Conservation (phyloP, 2,113 vertebrate species). For the Leptodactylus fuscus region DNA sequence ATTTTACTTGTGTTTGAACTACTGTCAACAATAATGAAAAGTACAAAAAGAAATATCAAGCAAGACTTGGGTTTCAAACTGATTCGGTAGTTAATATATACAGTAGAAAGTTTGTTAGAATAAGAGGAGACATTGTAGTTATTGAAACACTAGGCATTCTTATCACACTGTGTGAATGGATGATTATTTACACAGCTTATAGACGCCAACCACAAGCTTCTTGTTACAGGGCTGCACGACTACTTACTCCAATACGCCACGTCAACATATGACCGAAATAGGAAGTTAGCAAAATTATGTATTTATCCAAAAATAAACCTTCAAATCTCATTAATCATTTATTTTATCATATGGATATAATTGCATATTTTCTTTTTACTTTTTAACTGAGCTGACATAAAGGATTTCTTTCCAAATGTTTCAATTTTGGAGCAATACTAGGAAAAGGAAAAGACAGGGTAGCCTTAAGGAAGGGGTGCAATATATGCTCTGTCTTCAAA, state of each 20-base stretch:
- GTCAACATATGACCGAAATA: neutral
- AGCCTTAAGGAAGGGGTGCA: no score
- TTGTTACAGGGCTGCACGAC: neutral
- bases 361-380: no score
- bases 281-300: neutral
- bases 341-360: no score
- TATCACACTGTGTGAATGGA: slow-evolving; percentile 25
- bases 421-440: no score
- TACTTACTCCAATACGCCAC: neutral
- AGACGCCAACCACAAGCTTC: neutral
- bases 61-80: slow-evolving; percentile 42
- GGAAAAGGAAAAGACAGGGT: no score
- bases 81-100: slow-evolving; percentile 49
- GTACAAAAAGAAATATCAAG: slow-evolving; percentile 48
- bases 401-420: no score
- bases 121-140: slow-evolving; percentile 46
- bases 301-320: no score
- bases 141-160: slow-evolving; percentile 17
- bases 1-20: slow-evolving; percentile 55
- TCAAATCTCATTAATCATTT: no score
- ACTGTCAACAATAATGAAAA: slow-evolving; percentile 58
- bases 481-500: no score
- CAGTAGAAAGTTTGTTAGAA: slow-evolving; percentile 48
- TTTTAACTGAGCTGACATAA: no score
- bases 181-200: slow-evolving; percentile 25